Evolutionary conservation across 1,140 invertebrate species (phyloP), one percentile per base, ranked within the genome.

Genomic region (Holotrichia oblita): DNA sequence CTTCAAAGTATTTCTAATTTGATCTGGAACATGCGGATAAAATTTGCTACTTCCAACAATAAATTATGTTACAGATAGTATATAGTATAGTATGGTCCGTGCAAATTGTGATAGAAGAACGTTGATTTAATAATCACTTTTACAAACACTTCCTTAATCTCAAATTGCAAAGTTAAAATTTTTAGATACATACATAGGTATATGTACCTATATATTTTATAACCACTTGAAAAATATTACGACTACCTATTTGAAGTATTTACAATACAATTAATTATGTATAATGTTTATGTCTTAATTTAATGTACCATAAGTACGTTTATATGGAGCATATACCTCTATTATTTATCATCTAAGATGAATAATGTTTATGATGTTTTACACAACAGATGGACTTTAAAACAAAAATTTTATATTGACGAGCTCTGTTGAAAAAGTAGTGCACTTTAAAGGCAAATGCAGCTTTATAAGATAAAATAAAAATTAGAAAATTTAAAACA

Each of bases 131-230:
- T 34, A 34, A 34, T 34, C 27, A 34, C 27, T 34, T 34, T 34
- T 34, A 34, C 27, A 34, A 34, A 34, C 27, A 34, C 4, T 34
- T 34, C 2, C 2, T 34, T 34, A 34, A 34, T 34, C 27, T 34
- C 27, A 34, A 34, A 34, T 34, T 34, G 27, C 42, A n/a, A 44
- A 44, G 2, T 12, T 44, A 3, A 44, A 44, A 44, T 44, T 44
- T 44, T 6, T n/a, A 44, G 42, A 44, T 44, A n/a, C 42, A 44
- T 44, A 44, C 14, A 44, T 44, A 44, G 1, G 0, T 14, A n/a
- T 55, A 55, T 55, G 14, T n/a, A n/a, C n/a, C n/a, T n/a, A n/a
- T n/a, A n/a, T n/a, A 55, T 55, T n/a, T 55, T 55, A 55, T 55
- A 55, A 44, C 42, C 42, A 44, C 8, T 44, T 44, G 8, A 44